These are phyloP conservation scores for Pterocles burchelli DNA, from an alignment of 2,113 vertebrate genomes.

Conservation along the genomic window DNA sequence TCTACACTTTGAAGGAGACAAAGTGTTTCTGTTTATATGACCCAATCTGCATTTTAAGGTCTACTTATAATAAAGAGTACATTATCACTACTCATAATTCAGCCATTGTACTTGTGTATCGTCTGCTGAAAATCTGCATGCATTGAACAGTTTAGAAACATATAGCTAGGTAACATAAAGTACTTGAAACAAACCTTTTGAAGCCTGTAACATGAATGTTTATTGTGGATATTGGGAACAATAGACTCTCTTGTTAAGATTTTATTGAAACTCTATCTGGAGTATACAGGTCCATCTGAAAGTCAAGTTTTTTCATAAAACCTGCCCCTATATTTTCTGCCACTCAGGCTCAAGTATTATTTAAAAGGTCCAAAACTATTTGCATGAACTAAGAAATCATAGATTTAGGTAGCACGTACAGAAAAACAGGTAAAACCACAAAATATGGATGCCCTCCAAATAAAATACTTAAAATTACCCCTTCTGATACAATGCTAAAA, in stretches of 20 bases:
- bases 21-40: not conserved
- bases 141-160: not conserved
- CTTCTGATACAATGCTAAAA: not conserved
- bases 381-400: not conserved
- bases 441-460: not conserved
- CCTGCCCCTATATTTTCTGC: not conserved
- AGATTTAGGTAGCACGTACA: not conserved
- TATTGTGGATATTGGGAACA: not conserved
- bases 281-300: not conserved
- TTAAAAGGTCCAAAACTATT: not conserved
- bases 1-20: not conserved
- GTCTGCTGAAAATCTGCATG: not conserved
- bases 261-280: not conserved
- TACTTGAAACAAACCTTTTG: not conserved
- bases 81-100: not conserved
- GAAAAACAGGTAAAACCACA: not conserved
- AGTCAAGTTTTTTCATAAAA: not conserved
- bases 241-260: not conserved
- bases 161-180: not conserved
- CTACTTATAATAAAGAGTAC: not conserved
- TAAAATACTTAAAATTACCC: not conserved
- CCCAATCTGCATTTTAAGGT: not conserved
- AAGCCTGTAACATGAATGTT: not conserved
- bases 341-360: not conserved
- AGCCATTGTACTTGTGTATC: not conserved